These are phyloP conservation scores for Rhinichthys klamathensis DNA, from an alignment of 2,113 vertebrate species.

Conservation along the genomic window DNA sequence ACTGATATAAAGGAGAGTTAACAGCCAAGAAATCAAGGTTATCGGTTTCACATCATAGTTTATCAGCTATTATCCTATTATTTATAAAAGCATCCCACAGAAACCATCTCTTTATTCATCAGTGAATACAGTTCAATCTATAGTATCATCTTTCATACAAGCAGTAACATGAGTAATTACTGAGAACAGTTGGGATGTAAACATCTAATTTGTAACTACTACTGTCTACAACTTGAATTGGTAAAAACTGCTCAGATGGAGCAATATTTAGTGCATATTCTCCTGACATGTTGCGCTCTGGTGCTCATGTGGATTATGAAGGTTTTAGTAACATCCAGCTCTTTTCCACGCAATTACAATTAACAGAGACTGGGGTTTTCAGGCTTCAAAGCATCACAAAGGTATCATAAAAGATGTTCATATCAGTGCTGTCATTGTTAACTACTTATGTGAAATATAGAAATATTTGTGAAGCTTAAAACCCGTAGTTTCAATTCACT, in stretches of 20 bases:
- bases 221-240: neutral
- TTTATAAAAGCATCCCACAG: neutral
- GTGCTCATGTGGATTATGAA: too few species aligned
- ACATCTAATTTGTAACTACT: slow-evolving; percentile 1
- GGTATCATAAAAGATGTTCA: too few species aligned
- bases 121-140: slow-evolving; percentile 2
- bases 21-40: neutral
- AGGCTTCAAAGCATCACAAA: too few species aligned
- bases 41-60: neutral
- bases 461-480: neutral
- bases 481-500: neutral
- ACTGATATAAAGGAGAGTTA: neutral
- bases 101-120: neutral
- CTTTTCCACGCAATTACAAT: too few species aligned
- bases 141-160: neutral
- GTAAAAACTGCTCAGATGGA: neutral
- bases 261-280: too few species aligned
- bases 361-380: too few species aligned
- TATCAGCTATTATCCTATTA: slow-evolving; percentile 14
- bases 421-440: too few species aligned
- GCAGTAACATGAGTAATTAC: neutral
- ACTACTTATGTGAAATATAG: too few species aligned
- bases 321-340: too few species aligned
- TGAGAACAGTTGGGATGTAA: slow-evolving; percentile 3
- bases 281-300: too few species aligned